These are phyloP conservation scores for Phyllostomus hastatus DNA, from an alignment of 2,113 vertebrate species.

Conservation along the genomic window DNA sequence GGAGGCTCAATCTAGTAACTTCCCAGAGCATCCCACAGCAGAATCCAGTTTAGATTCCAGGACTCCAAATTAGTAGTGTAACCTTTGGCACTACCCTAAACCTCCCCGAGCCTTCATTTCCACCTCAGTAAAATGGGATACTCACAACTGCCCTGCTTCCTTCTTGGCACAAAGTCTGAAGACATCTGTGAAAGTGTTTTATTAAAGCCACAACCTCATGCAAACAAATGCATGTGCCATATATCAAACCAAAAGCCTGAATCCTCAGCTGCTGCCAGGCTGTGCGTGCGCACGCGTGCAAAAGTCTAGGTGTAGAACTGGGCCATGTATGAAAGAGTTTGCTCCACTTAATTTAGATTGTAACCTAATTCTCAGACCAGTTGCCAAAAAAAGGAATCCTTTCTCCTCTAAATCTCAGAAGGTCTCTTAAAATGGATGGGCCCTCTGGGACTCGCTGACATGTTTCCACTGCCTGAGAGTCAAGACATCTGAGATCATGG, in stretches of 20 bases:
- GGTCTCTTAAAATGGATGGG: slow-evolving; percentile 62
- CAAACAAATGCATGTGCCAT: background rate
- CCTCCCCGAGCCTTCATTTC: background rate
- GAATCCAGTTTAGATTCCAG: background rate
- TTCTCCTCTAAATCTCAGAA: slow-evolving; percentile 52
- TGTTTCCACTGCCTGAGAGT: slow-evolving; percentile 22
- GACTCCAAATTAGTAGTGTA: background rate
- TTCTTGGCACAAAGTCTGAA: background rate
- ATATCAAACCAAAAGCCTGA: background rate
- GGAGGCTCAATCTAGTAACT: background rate
- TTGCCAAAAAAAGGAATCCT: slow-evolving; percentile 63
- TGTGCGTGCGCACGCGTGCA: fast-evolving
- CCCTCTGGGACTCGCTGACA: background rate
- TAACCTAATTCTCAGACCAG: slow-evolving; percentile 72
- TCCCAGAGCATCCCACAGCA: background rate
- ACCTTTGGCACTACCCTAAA: background rate
- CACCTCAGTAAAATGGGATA: background rate
- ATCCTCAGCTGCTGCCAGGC: background rate
- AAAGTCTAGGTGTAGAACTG: slow-evolving; percentile 40
- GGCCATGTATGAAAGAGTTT: slow-evolving; percentile 66
- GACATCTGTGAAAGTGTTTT: background rate
- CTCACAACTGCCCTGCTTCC: background rate
- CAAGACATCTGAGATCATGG: background rate
- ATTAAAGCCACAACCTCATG: background rate
- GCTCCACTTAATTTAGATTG: slow-evolving; percentile 64